A percentile compares a stretch with the other conserved stretches of the same genome.
phyloP scores from a whole-genome alignment of 2,797 vertebrate species.

The Hypotaenidia okinawae region DNA sequence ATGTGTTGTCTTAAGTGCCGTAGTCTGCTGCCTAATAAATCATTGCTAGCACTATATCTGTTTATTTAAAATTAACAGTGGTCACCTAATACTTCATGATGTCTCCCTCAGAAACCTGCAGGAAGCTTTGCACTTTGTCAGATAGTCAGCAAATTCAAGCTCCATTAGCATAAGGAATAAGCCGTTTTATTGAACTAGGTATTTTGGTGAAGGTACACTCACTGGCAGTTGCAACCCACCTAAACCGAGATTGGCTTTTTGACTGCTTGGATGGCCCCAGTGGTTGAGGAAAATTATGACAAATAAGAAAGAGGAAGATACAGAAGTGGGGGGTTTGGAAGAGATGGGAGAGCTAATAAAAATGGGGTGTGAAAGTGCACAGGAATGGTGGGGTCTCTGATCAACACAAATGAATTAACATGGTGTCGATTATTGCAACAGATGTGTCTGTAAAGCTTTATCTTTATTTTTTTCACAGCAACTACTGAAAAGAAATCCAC shows the following conservation, averaged over 20 bases:
- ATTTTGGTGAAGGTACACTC: background rate
- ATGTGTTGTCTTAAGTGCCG: background rate
- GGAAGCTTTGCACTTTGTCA: background rate
- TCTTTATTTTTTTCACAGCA: background rate
- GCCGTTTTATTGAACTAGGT: background rate
- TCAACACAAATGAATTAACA: background rate
- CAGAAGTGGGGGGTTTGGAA: background rate
- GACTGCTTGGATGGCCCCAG: background rate
- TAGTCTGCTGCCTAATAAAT: background rate
- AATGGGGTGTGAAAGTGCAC: background rate
- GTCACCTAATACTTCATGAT: background rate
- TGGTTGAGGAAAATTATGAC: background rate
- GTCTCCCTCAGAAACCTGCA: background rate
- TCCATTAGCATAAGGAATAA: background rate
- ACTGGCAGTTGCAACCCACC: background rate
- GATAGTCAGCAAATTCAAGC: background rate
- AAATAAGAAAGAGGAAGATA: background rate
- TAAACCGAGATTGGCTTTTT: background rate
- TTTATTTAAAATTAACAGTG: background rate
- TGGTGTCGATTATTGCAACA: background rate
- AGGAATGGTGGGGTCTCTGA: background rate
- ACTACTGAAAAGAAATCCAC: background rate
- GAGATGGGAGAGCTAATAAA: background rate
- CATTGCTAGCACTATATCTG: background rate
- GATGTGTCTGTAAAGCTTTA: background rate